These are phyloP conservation scores for Diaprepes abbreviatus DNA, from an alignment of 2,888 invertebrate genomes.

Conservation along the genomic window DNA sequence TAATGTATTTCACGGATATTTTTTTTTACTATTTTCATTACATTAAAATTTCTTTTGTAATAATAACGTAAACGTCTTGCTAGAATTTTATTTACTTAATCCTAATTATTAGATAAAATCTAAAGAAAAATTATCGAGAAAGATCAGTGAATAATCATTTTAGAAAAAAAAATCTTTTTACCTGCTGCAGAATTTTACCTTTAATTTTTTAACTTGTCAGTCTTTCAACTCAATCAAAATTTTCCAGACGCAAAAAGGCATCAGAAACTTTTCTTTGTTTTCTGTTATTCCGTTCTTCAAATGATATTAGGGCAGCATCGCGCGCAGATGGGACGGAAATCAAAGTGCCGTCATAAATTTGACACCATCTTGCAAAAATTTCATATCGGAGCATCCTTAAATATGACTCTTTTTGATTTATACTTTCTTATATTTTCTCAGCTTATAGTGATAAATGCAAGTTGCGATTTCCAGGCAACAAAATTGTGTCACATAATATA, in stretches of 20 bases:
- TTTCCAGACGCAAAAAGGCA: background rate
- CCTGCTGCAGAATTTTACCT: too few relatives aligned
- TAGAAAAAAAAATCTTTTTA: too few relatives aligned
- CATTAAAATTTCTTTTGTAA: too few relatives aligned
- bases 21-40: too few relatives aligned
- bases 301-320: conserved; percentile 44
- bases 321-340: conserved; percentile 60
- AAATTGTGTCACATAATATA: conserved; percentile 41
- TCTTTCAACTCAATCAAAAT: background rate
- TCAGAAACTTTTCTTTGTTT: conserved; percentile 30
- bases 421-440: conserved; percentile 52
- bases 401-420: conserved; percentile 58
- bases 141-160: too few relatives aligned
- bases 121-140: too few relatives aligned
- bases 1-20: too few relatives aligned
- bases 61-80: too few relatives aligned
- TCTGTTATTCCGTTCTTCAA: conserved; percentile 33
- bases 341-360: conserved; percentile 63
- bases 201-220: background rate
- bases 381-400: conserved; percentile 60
- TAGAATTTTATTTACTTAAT: too few relatives aligned
- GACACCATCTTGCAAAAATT: conserved; percentile 63
- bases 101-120: too few relatives aligned
- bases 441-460: conserved; percentile 49
- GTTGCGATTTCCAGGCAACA: conserved; percentile 37